Evolutionary conservation across 92 coral and sea anemone species (phyloP), one percentile per base, ranked within the genome.

Genomic region (Actinernus sp.): DNA sequence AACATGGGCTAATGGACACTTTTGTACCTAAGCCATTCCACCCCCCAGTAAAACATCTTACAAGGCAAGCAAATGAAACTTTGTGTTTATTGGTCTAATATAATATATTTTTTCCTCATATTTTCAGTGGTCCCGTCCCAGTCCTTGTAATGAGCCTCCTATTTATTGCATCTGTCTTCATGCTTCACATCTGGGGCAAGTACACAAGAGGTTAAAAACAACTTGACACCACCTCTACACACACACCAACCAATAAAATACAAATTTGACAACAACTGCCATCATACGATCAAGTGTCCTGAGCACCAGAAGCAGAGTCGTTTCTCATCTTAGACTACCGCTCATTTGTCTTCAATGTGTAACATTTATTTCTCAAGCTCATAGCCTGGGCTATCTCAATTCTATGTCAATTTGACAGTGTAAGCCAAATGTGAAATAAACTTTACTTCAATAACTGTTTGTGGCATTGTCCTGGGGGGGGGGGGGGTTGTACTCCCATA

Each of bases 181-280:
- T 93, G 92, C 98, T 93, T 66, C 98, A 93, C 65, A 93, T 93
- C 47, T 93, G 98, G 98, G 98, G 98, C 39, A 93, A 93, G 68
- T 93, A 93, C 74, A 93, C 96, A 21, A 76, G 98, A 46, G 93
- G 88, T 76, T 93, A 80, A 86, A 34, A 6, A 34, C 41, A 34
- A 34, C 41, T 6, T 34, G 8, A 6, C 41, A 34, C 6, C 8
- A 34, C 41, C 6, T 6, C 41, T 6, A 14, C 41, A 6, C 14
- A 34, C 41, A 6, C 41, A 34, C 41, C 41, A 34, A 34, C 6
- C 41, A 34, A 34, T 6, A 34, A 34, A 6, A 34, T 6, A 34
- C 14, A 6, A 34, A 6, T 34, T 34, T 34, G 41, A 6, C 14
- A 34, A 34, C 41, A 6, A 34, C 8, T 34, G 41, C 8, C 41